Evolutionary conservation across 2,888 invertebrate species (phyloP).

Genomic region (Nomada fabriciana): DNA sequence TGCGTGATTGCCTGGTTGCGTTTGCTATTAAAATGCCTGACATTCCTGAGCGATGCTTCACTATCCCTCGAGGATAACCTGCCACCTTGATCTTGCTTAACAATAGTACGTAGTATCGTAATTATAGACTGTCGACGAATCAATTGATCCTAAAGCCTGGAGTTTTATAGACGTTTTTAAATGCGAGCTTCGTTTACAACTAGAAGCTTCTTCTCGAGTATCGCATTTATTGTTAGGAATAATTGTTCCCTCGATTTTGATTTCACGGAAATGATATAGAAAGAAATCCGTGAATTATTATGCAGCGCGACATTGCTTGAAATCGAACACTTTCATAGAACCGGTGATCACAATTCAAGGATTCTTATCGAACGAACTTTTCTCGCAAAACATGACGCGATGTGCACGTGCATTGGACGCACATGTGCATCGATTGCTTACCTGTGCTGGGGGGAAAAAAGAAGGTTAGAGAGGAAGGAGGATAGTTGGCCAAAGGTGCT

Average conservation of each 20-base stretch:
- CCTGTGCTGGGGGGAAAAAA: conserved; percentile 43
- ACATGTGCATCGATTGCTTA: conserved; percentile 48
- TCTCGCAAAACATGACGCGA: conserved; percentile 21
- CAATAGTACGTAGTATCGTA: conserved; percentile 16
- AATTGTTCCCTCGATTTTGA: too few relatives aligned
- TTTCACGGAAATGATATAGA: too few relatives aligned
- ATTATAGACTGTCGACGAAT: conserved; percentile 10
- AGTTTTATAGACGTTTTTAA: too few relatives aligned
- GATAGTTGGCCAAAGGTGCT: conserved; percentile 39
- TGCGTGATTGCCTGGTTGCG: conserved; percentile 43
- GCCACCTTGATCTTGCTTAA: conserved; percentile 53
- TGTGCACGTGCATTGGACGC: conserved; percentile 29
- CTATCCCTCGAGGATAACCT: conserved; percentile 39
- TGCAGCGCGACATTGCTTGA: not conserved
- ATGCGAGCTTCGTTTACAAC: too few relatives aligned
- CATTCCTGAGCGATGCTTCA: conserved; percentile 54
- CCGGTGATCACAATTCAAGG: not conserved
- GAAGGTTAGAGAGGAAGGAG: conserved; percentile 38
- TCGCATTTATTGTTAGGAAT: too few relatives aligned
- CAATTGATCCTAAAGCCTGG: not conserved
- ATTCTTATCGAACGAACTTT: conserved; percentile 24
- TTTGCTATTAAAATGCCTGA: conserved; percentile 54
- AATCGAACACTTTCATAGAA: not conserved
- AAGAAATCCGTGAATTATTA: too few relatives aligned
- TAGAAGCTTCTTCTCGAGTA: too few relatives aligned